Evolutionary conservation across 1,140 invertebrate genomes (phyloP).

Genomic region (Calosoma granatense): DNA sequence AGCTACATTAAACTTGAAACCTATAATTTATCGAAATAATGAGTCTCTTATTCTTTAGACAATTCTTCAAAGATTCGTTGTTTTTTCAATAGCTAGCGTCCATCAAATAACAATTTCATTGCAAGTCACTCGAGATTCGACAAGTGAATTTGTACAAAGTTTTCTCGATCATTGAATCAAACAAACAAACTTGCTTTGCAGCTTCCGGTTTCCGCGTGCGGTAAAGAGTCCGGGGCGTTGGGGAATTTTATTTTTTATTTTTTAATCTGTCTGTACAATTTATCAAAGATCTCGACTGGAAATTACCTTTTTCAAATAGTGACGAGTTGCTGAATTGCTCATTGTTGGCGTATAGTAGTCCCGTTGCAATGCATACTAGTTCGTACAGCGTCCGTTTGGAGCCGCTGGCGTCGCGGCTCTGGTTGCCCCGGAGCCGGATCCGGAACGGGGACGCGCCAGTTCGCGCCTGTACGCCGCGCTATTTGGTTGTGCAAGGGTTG

Average conservation of each 20-base stretch:
- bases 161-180: conserved; percentile 2
- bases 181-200: conserved; percentile 1
- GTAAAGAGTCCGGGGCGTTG: no score
- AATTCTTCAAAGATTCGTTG: no score
- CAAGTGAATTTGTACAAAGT: conserved; percentile 1
- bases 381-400: not conserved
- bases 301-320: not conserved
- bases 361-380: no score
- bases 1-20: no score
- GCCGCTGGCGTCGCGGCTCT: not conserved
- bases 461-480: not conserved
- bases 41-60: no score
- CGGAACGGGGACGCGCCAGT: not conserved
- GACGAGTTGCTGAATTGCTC: no score
- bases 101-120: conserved; percentile 6
- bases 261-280: not conserved
- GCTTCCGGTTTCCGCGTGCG: not conserved
- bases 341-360: no score
- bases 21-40: no score
- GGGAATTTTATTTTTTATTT: not conserved
- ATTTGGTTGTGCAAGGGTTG: not conserved
- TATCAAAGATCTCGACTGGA: not conserved
- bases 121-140: conserved; percentile 5
- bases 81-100: no score
- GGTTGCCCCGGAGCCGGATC: not conserved